Evolutionary conservation across 2,113 vertebrate species (phyloP).

Genomic region (Thunnus thynnus): DNA sequence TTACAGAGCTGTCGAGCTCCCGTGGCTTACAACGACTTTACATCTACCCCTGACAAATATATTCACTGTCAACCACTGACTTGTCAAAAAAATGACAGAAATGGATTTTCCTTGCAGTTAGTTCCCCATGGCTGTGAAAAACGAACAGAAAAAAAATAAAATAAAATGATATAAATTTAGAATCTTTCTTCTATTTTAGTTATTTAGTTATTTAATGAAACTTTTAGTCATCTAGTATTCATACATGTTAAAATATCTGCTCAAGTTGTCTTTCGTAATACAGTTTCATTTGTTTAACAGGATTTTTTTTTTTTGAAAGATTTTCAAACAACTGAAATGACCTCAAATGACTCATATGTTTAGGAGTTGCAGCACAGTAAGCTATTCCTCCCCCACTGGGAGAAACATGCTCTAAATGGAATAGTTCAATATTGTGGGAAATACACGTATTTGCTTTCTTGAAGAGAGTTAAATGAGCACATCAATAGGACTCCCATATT

Average conservation of each 20-base stretch:
- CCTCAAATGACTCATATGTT: too few species aligned
- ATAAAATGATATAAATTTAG: slow-evolving; percentile 2
- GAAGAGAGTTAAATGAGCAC: too few species aligned
- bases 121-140: slow-evolving; percentile 16
- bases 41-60: slow-evolving; percentile 52
- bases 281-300: too few species aligned
- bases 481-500: too few species aligned
- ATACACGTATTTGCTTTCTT: not conserved
- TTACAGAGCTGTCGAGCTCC: slow-evolving; percentile 43
- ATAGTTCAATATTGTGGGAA: not conserved
- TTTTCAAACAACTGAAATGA: too few species aligned
- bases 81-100: slow-evolving; percentile 45
- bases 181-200: slow-evolving; percentile 5
- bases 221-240: not conserved
- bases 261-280: too few species aligned
- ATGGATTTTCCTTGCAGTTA: slow-evolving; percentile 52
- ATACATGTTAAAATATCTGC: not conserved
- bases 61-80: slow-evolving; percentile 53
- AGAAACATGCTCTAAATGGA: not conserved
- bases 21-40: slow-evolving; percentile 37
- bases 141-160: not conserved
- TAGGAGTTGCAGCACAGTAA: too few species aligned
- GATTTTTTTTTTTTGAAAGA: too few species aligned
- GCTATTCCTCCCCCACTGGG: too few species aligned
- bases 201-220: not conserved